These are phyloP conservation scores for Barnardius zonarius DNA, from an alignment of 2,113 vertebrate species.

Conservation along the genomic window DNA sequence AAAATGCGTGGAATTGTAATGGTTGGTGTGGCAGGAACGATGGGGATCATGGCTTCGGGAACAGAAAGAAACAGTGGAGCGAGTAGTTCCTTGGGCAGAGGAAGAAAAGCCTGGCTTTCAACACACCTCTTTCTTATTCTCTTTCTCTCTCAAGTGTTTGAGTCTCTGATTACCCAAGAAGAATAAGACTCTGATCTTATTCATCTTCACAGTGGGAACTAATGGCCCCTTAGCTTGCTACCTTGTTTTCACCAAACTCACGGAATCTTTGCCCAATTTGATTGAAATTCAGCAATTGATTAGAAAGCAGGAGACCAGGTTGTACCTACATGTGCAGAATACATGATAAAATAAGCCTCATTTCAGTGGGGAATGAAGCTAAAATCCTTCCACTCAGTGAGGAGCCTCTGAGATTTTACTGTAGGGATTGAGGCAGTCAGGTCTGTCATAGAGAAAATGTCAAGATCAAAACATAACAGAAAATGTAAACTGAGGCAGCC, in stretches of 20 bases:
- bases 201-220: background rate
- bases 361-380: background rate
- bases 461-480: background rate
- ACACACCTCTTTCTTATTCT: background rate
- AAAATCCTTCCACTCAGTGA: background rate
- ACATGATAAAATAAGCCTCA: background rate
- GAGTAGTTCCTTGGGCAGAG: background rate
- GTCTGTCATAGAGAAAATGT: background rate
- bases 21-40: background rate
- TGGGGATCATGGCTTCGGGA: background rate
- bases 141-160: background rate
- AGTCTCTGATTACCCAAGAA: background rate
- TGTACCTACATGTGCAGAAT: background rate
- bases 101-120: background rate
- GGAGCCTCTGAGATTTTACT: background rate
- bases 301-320: background rate
- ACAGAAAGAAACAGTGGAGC: background rate
- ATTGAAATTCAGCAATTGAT: background rate
- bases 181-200: background rate
- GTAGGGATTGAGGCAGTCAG: background rate
- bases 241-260: background rate
- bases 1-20: background rate
- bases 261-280: background rate
- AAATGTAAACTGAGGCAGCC: background rate
- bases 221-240: background rate